A percentile compares a stretch with the other conserved stretches of the same genome.
Evolutionary conservation across 2,797 vertebrate genomes (phyloP).

Genomic region (Sphenopsis melanotis): DNA sequence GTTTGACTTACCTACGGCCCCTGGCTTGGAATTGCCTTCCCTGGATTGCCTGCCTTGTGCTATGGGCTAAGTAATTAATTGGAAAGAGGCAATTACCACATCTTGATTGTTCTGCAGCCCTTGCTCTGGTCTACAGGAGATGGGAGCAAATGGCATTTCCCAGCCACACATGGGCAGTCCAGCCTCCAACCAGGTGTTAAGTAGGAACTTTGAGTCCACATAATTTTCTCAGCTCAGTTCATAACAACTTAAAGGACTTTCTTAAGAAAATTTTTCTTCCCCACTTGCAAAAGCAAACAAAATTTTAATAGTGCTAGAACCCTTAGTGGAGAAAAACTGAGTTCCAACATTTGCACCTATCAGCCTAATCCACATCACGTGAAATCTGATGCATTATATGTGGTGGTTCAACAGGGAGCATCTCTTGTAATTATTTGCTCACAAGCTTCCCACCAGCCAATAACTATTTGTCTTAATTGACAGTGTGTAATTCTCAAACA

Average conservation of each 20-base stretch:
- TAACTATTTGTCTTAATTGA: slow-evolving; percentile 1
- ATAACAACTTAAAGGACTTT: neutral
- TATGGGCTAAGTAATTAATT: neutral
- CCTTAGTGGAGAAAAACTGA: neutral
- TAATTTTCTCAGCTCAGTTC: neutral
- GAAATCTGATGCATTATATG: neutral
- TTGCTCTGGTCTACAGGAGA: neutral
- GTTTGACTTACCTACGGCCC: neutral
- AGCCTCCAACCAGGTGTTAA: neutral
- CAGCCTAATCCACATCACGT: neutral
- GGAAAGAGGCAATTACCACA: neutral
- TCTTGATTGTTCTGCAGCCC: neutral
- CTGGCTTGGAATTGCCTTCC: neutral
- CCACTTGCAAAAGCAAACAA: neutral
- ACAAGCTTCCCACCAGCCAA: neutral
- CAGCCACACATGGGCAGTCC: neutral
- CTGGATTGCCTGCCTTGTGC: neutral
- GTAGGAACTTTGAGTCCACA: neutral
- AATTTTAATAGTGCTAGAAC: neutral
- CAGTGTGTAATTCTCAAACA: neutral
- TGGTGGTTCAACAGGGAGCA: neutral
- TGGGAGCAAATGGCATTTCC: neutral
- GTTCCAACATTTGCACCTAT: neutral
- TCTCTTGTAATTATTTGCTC: slow-evolving; percentile 7
- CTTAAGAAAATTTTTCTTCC: too few species aligned